Conservation (phyloP, 1,140 invertebrate species). For the Eciton burchellii region DNA sequence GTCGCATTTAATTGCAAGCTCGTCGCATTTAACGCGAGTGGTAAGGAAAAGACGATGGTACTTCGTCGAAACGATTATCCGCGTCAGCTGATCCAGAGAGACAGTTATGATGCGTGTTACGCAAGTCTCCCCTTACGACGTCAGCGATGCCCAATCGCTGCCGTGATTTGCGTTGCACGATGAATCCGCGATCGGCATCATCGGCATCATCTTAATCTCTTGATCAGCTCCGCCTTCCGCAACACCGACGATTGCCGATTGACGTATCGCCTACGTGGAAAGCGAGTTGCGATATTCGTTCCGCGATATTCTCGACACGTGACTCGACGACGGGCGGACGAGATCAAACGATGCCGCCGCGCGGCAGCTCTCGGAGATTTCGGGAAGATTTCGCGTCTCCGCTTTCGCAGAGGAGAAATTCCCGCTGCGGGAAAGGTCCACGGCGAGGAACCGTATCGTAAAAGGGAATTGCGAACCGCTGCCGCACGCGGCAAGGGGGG, state of each 20-base stretch:
- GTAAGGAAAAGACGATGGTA: conserved; percentile 33
- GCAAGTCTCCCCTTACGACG: conserved; percentile 1
- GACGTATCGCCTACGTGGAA: too few species aligned
- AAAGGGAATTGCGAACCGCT: conserved; percentile 18
- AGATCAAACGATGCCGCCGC: too few species aligned
- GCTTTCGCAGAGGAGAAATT: too few species aligned
- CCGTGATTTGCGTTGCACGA: background rate
- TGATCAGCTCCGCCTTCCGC: background rate
- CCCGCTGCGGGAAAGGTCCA: background rate
- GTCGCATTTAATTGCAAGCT: conserved; percentile 28
- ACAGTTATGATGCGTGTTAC: conserved; percentile 45
- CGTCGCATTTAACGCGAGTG: background rate
- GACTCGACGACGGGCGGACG: too few species aligned
- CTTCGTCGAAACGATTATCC: conserved; percentile 52
- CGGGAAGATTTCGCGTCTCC: too few species aligned
- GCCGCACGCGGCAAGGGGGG: background rate
- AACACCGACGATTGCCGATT: background rate
- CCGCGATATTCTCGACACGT: too few species aligned
- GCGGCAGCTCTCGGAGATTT: background rate
- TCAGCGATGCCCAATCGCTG: conserved; percentile 41
- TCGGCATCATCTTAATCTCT: background rate
- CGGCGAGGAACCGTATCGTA: background rate
- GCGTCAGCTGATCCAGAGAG: conserved; percentile 49
- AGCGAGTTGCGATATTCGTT: too few species aligned
- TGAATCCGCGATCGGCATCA: background rate